Base-by-base conservation (phyloP, 2,888 invertebrate genomes). In the Litoditis marina region DNA sequence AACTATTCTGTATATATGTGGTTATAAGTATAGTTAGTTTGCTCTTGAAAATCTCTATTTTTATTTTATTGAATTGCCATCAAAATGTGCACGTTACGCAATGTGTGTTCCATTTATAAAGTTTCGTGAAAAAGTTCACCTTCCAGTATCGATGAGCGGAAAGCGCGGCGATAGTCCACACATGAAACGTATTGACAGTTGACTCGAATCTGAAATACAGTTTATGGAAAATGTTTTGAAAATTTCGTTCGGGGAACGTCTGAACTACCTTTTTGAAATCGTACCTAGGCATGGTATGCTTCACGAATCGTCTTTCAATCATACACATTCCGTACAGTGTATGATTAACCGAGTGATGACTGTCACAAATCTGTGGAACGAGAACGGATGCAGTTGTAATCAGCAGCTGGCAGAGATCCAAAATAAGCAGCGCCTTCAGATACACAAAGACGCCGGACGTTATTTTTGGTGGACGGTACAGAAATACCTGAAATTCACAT, bases 81-180 rank as follows among this genome's bases (percentile, higher is more conserved):
- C n/a, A n/a, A n/a, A n/a, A n/a, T n/a, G n/a, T n/a, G n/a, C n/a
- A n/a, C n/a, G n/a, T 19, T 19, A 7, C 30, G n/a, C n/a, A 31
- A 46, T 5, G 50, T 16, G 25, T 13, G 28, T 7, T 49, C 22
- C 13, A 5, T 51, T n/a, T 5, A 36, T 27, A n/a, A 16, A 56
- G 27, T 52, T 31, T 11, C 8, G 44, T 49, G 16, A 52, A 0
- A 22, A n/a, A 28, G 31, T 53, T 31, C 51, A 80, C 81, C 74
- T 81, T 81, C 81, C 81, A 81, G 53, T 81, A 81, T 0, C 81
- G 77, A 68, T 81, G 81, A 11, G 74, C 78, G 16, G 79, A 77
- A 7, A 81, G 60, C 0, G 81, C 75, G 7, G 81, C 80, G 49
- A 81, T 81, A 16, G 81, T 80, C 81, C 81, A 81, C 30, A 78